phyloP scores from a whole-genome alignment of 2,113 vertebrate genomes.

The Periophthalmus modestus region DNA sequence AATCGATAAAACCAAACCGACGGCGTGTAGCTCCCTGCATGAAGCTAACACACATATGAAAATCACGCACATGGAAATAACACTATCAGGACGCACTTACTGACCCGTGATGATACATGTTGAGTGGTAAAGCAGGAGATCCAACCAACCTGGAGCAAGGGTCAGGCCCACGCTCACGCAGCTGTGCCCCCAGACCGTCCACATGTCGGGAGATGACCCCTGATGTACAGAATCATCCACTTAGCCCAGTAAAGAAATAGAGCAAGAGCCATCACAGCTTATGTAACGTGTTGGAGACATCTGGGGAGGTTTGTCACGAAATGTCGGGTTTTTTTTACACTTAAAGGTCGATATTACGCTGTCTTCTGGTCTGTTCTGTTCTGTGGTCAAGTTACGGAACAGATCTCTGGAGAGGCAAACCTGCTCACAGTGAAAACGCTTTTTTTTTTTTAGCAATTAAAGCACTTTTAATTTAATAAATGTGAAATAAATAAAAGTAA shows the following conservation, averaged over 20 bases:
- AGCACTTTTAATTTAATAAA: too few relatives aligned
- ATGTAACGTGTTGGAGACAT: background rate
- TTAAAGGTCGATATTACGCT: too few relatives aligned
- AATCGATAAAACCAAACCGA: background rate
- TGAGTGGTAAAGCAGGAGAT: slow-evolving; percentile 4
- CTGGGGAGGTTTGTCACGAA: background rate
- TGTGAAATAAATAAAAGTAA: too few relatives aligned
- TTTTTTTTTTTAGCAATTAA: too few relatives aligned
- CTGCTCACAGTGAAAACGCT: too few relatives aligned
- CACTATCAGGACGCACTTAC: slow-evolving; percentile 1
- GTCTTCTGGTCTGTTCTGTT: too few relatives aligned
- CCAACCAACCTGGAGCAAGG: background rate
- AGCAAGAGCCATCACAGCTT: background rate
- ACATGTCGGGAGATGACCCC: background rate
- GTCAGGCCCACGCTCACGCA: background rate
- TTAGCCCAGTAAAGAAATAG: slow-evolving; percentile 3
- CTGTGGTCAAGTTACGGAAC: too few relatives aligned
- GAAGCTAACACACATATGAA: slow-evolving; percentile 1
- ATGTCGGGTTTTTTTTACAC: too few relatives aligned
- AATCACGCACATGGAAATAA: slow-evolving; percentile 1
- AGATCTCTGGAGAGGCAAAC: too few relatives aligned
- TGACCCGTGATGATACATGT: slow-evolving; percentile 8
- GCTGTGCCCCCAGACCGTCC: background rate
- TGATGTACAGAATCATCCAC: slow-evolving; percentile 6
- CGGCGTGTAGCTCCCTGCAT: background rate